These are phyloP conservation scores for Columbina picui DNA, from an alignment of 2,113 vertebrate species.

Conservation along the genomic window DNA sequence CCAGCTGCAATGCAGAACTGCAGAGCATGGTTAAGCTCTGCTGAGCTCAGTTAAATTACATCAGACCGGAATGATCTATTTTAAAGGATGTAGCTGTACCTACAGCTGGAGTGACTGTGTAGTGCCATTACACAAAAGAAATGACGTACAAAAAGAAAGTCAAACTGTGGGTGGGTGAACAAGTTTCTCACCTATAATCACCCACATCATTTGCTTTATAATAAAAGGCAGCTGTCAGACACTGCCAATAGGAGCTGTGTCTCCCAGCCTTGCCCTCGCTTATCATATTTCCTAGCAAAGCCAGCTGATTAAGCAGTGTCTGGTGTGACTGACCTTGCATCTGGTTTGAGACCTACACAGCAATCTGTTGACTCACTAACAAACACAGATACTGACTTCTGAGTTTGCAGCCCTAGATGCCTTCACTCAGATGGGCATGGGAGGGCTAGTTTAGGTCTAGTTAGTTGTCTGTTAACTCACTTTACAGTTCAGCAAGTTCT, in stretches of 20 bases:
- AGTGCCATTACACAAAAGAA: neutral
- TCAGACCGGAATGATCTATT: neutral
- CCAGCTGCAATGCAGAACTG: neutral
- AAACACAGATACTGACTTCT: neutral
- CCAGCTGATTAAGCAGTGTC: conserved; percentile 21
- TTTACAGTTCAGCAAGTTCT: neutral
- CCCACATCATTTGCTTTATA: neutral
- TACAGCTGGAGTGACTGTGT: neutral
- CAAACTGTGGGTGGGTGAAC: neutral
- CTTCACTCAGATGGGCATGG: neutral
- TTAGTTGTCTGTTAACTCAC: neutral
- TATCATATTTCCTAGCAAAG: neutral
- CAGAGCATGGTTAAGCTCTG: neutral
- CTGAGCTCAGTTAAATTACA: neutral
- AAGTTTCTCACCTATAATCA: neutral
- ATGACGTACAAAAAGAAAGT: neutral
- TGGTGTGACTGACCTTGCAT: conserved; percentile 11
- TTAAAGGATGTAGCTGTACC: neutral
- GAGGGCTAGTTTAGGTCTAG: neutral
- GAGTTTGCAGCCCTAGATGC: neutral
- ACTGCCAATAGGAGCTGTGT: neutral
- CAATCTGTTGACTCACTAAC: neutral
- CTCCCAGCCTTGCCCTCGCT: neutral
- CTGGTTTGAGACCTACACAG: neutral
- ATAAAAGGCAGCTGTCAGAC: neutral